Evolutionary conservation across 2,797 vertebrate species (phyloP), one percentile per base, ranked within the genome.

Genomic region (Bufotes viridis): DNA sequence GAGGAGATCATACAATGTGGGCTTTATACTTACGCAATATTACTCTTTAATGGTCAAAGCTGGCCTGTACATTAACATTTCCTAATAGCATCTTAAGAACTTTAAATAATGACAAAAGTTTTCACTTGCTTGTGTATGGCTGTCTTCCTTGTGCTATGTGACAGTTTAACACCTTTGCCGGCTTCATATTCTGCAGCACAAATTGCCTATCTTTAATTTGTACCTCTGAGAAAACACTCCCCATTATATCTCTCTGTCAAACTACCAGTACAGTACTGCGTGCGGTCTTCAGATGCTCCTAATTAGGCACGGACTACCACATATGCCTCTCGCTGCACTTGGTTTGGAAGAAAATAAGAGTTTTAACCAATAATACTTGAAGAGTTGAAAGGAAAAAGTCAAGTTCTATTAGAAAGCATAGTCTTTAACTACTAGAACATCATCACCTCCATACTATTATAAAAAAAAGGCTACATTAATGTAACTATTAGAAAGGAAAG

Each of bases 151-250:
- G 26, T 74, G 82, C 24, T 26, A 58, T 34, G n/a, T 57, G 26
- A 12, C 82, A 83, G 81, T 83, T 83, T 83, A 69, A 70, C 82
- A 60, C 81, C 26, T 53, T 61, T 49, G 20, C 69, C 20, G 55
- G 76, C 7, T 42, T n/a, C 53, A 8, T 24, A 61, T 80, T 60
- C 61, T 24, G 15, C 78, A 17, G 53, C 12, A 34, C 51, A 57
- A 58, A 70, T 42, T 87, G 63, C 51, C 22, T 79, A 60, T 60
- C 17, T 67, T 78, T 70, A 42, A 80, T 80, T 29, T 57, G n/a
- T 80, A 72, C 60, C 51, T 81, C 42, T 8, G 51, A 80, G 61
- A 81, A 53, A 72, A 63, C 29, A 29, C 15, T 53, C 26, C 58
- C 79, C 58, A 85, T 26, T 85, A 78, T 17, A 75, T 83, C 17